A percentile compares a stretch with the other conserved stretches of the same genome.
Conservation (phyloP, 1,140 invertebrate species). For the Leucophenga varia region DNA sequence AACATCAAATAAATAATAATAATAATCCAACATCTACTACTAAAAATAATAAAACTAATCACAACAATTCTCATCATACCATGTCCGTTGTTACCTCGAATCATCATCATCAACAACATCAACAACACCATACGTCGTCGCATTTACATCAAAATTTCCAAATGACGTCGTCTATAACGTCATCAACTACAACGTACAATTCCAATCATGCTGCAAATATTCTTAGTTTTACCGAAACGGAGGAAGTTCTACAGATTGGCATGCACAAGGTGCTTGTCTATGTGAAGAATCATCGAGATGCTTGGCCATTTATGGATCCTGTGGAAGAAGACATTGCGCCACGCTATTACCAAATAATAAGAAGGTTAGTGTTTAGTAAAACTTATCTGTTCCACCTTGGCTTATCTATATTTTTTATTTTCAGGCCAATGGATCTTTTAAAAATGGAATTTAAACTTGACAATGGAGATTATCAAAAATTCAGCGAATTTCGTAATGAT, state of each 20-base stretch:
- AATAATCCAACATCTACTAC: too few relatives aligned
- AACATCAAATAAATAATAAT: too few relatives aligned
- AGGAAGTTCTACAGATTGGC: constrained; percentile 81
- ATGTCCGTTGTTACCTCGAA: too few relatives aligned
- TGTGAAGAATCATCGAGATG: constrained; percentile 81
- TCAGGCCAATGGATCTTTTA: constrained; percentile 80
- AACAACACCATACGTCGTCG: neutral
- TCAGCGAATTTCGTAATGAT: constrained; percentile 80
- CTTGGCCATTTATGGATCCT: constrained; percentile 89
- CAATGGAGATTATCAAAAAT: constrained; percentile 74
- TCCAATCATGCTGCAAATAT: constrained; percentile 52
- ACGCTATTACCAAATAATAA: constrained; percentile 77
- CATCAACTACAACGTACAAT: constrained; percentile 48
- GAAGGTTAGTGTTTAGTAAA: constrained; percentile 46
- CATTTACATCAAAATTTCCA: neutral
- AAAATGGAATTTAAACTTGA: constrained; percentile 87
- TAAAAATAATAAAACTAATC: too few relatives aligned
- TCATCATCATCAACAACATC: neutral
- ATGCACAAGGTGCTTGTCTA: constrained; percentile 87
- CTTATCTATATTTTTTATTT: neutral
- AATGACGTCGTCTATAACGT: neutral
- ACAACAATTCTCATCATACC: too few relatives aligned
- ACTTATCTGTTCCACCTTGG: neutral
- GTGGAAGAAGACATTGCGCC: constrained; percentile 90
- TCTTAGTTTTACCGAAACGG: constrained; percentile 72